Evolutionary conservation across 2,888 invertebrate species (phyloP), one percentile per base, ranked within the genome.

Genomic region (Lasioglossum marginatum): DNA sequence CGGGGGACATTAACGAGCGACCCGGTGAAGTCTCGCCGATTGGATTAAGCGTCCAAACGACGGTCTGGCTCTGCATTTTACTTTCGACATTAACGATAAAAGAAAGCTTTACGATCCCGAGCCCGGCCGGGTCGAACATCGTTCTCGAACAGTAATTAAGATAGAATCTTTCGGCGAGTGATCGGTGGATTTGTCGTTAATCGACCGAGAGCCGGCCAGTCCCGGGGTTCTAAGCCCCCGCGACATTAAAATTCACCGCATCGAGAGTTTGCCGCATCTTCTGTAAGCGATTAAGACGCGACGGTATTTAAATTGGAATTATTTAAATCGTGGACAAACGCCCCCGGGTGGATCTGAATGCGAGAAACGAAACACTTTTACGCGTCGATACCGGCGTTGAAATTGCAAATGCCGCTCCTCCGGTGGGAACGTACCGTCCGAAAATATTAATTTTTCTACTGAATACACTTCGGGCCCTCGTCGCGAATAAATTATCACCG

Each of bases 111-210:
- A 82, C 81, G 68, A 70, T 72, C 81, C 19, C 31, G 31, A 5
- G 40, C 70, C 16, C 23, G 27, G 40, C 70, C 27, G 14, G 43
- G 34, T 27, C 14, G 81, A 68, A 82, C 72, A 82, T 72, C 73
- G 66, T 68, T 75, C 68, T 70, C 60, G 52, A n/a, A 27, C 78
- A 60, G 78, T 88, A 89, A 89, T 89, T 90, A 90, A 90, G 83
- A 87, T 81, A 16, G 70, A 80, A 82, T 88, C 81, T 85, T 81
- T 82, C 80, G 37, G n/a, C 77, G 48, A 52, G 66, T 70, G 84
- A 85, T 84, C 79, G 73, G 52, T 45, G 71, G 80, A 85, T 79
- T 85, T 81, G 79, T 85, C 82, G 77, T 81, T 85, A 89, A 87
- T 85, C 81, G 85, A 78, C 66, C 63, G 23, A 37, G 52, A 34